A percentile compares a stretch with the other conserved stretches of the same genome.
These are phyloP conservation scores for Latrodectus geometricus DNA, from an alignment of 1,140 invertebrate species.

Conservation along the genomic window DNA sequence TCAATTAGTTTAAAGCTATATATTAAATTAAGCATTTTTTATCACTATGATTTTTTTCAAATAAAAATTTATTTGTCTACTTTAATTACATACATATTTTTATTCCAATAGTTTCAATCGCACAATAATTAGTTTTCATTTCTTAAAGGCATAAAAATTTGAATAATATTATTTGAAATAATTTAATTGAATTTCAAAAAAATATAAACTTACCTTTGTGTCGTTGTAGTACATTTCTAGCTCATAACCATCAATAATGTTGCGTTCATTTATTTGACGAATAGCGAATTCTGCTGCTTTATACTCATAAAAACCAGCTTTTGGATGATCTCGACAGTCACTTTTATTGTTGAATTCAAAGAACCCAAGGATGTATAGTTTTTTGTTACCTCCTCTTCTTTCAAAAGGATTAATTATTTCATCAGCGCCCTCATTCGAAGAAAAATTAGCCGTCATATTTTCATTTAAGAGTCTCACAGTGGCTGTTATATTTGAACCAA, in stretches of 20 bases:
- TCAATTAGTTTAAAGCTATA: too few species aligned
- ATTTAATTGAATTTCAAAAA: too few species aligned
- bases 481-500: not conserved
- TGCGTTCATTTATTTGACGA: constrained; percentile 24
- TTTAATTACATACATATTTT: too few species aligned
- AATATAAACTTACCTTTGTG: constrained; percentile 37
- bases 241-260: constrained; percentile 33
- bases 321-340: constrained; percentile 20
- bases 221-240: constrained; percentile 54
- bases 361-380: constrained; percentile 51
- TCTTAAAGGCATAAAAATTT: too few species aligned
- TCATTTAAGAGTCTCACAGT: not conserved
- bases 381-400: not conserved
- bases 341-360: constrained; percentile 41
- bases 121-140: too few species aligned
- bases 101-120: too few species aligned
- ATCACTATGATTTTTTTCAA: too few species aligned
- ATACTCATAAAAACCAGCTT: constrained; percentile 34
- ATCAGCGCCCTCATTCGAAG: too few species aligned
- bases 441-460: not conserved
- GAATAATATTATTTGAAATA: too few species aligned
- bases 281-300: constrained; percentile 45
- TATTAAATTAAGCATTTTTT: too few species aligned
- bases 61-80: too few species aligned
- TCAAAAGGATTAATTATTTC: constrained; percentile 6